Evolutionary conservation across 30 jellyfish, hydroid and myxozoan species (phyloP).

Genomic region (Turritopsis dohrnii): DNA sequence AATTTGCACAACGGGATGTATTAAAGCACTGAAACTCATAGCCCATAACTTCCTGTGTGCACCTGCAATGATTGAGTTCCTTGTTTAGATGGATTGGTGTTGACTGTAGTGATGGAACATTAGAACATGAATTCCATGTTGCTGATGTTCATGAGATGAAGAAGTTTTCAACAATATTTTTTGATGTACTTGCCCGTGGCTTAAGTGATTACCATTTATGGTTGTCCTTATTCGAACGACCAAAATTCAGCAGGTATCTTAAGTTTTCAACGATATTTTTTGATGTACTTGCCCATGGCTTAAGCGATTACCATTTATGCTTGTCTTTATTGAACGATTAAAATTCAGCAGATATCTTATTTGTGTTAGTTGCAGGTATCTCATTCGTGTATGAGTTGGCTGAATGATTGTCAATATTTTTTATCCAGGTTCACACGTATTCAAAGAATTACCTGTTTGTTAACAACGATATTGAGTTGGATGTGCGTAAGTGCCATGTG

Average conservation of each 20-base stretch:
- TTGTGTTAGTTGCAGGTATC: too few species aligned
- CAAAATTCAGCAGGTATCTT: constrained; percentile 77
- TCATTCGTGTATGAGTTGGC: too few species aligned
- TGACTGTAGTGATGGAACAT: constrained; percentile 75
- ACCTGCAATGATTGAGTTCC: background rate
- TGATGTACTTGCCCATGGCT: constrained; percentile 71
- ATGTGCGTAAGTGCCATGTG: constrained; percentile 95
- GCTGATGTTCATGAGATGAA: constrained; percentile 74
- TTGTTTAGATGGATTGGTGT: constrained; percentile 75
- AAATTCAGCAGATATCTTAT: constrained; percentile 68
- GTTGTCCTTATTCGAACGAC: constrained; percentile 89
- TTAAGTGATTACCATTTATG: constrained; percentile 86
- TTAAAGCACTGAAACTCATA: too few species aligned
- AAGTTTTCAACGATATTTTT: constrained; percentile 39
- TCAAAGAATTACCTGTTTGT: constrained; percentile 86
- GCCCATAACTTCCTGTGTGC: too few species aligned
- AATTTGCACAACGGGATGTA: too few species aligned
- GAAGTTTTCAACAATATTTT: constrained; percentile 68
- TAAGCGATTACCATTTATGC: constrained; percentile 88
- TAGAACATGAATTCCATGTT: constrained; percentile 66
- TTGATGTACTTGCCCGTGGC: constrained; percentile 69
- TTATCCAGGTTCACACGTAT: constrained; percentile 83
- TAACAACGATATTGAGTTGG: constrained; percentile 73
- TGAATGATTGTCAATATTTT: too few species aligned
- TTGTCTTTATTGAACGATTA: constrained; percentile 85